phyloP scores from a whole-genome alignment of 2,113 vertebrate genomes.

The Gymnorhina tibicen region DNA sequence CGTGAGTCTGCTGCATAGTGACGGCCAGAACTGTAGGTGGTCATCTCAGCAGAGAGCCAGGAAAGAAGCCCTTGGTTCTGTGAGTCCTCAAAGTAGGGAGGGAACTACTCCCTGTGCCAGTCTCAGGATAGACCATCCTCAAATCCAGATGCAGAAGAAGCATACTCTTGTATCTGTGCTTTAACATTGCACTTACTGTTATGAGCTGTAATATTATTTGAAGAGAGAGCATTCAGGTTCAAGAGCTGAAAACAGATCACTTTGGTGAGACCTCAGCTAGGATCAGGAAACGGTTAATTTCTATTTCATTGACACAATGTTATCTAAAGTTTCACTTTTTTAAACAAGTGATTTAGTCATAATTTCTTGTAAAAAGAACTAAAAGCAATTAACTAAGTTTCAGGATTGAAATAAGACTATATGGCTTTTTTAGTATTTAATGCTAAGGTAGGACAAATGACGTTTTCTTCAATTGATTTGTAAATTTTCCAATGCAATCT shows the following conservation, averaged over 20 bases:
- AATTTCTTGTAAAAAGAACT: background rate
- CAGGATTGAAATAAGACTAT: background rate
- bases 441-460: background rate
- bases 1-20: fast-evolving
- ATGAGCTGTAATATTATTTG: background rate
- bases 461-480: background rate
- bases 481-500: background rate
- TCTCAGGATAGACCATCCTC: background rate
- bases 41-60: background rate
- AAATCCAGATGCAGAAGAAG: background rate
- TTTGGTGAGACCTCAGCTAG: background rate
- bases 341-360: background rate
- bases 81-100: background rate
- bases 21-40: background rate
- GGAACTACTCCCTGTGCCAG: background rate
- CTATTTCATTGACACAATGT: background rate
- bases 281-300: background rate
- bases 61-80: background rate
- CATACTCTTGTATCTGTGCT: background rate
- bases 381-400: background rate
- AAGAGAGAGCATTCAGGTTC: background rate
- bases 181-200: background rate
- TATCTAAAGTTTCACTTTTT: background rate
- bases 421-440: background rate
- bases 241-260: background rate